phyloP scores from a whole-genome alignment of 2,113 vertebrate species.

The Channa maculata region DNA sequence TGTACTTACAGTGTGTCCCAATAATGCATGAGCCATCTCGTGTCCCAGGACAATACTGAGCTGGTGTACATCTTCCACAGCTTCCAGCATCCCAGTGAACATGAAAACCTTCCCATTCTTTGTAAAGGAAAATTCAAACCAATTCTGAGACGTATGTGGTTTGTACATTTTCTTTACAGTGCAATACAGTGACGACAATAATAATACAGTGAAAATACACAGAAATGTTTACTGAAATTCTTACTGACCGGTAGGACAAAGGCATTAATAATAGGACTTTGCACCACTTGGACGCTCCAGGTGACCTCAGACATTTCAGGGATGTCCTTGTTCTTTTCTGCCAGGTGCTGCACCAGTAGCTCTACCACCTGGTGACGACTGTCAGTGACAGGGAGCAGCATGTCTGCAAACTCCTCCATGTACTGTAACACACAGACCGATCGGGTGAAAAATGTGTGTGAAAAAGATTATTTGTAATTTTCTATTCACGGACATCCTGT shows the following conservation, averaged over 20 bases:
- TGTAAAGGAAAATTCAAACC: slow-evolving; percentile 23
- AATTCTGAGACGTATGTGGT: background rate
- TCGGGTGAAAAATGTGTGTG: background rate
- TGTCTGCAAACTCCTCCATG: slow-evolving; percentile 86
- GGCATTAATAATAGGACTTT: slow-evolving; percentile 87
- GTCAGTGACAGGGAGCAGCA: slow-evolving; percentile 86
- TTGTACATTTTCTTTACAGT: background rate
- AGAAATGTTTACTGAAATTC: background rate
- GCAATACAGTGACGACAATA: background rate
- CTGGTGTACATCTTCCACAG: slow-evolving; percentile 89
- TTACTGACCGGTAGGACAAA: slow-evolving; percentile 92
- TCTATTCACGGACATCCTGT: background rate
- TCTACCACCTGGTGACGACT: slow-evolving; percentile 86
- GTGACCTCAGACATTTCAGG: slow-evolving; percentile 83
- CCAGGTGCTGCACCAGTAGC: slow-evolving; percentile 85
- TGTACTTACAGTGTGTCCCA: slow-evolving; percentile 92
- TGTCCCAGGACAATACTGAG: slow-evolving; percentile 92
- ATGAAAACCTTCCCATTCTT: slow-evolving; percentile 94
- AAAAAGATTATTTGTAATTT: background rate
- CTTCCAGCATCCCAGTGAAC: slow-evolving; percentile 92
- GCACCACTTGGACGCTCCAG: slow-evolving; percentile 92
- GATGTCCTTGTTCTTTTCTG: slow-evolving; percentile 90
- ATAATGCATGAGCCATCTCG: slow-evolving; percentile 93
- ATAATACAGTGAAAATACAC: background rate
- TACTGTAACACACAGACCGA: slow-evolving; percentile 76